These are phyloP conservation scores for Pheosia tremula DNA, from an alignment of 2,888 invertebrate genomes.

Conservation along the genomic window DNA sequence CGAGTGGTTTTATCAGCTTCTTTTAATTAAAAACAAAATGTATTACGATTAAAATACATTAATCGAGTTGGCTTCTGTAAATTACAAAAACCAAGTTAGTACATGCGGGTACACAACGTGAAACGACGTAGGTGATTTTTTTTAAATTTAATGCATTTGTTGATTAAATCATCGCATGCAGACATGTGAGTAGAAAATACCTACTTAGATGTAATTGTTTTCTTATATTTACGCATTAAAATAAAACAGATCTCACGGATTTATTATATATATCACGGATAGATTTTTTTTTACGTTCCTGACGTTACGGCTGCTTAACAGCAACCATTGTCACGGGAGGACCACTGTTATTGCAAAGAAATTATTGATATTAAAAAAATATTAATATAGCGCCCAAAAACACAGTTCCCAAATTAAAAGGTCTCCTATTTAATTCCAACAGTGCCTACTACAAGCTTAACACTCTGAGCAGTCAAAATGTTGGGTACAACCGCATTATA, in stretches of 20 bases:
- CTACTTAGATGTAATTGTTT: too few relatives aligned
- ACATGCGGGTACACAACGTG: not conserved
- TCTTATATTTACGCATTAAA: too few relatives aligned
- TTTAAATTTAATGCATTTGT: not conserved
- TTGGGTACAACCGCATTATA: slow-evolving; percentile 71
- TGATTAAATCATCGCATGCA: not conserved
- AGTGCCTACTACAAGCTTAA: slow-evolving; percentile 48
- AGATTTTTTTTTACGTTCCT: too few relatives aligned
- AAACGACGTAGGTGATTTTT: not conserved
- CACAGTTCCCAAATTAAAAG: not conserved
- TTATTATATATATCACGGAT: too few relatives aligned
- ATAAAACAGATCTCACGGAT: too few relatives aligned
- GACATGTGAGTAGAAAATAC: too few relatives aligned
- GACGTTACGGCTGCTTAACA: too few relatives aligned
- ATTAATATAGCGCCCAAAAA: not conserved
- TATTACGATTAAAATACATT: slow-evolving; percentile 41
- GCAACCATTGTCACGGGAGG: too few relatives aligned
- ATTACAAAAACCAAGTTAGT: not conserved
- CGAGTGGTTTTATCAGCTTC: slow-evolving; percentile 50
- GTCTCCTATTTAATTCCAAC: slow-evolving; percentile 13
- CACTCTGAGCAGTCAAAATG: slow-evolving; percentile 64
- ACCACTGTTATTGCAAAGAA: too few relatives aligned
- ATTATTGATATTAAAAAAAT: too few relatives aligned
- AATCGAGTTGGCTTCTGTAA: slow-evolving; percentile 25
- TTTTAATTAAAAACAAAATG: slow-evolving; percentile 62